These are phyloP conservation scores for Amblyopsis hoosieri DNA, from an alignment of 2,797 vertebrate genomes.

Conservation along the genomic window DNA sequence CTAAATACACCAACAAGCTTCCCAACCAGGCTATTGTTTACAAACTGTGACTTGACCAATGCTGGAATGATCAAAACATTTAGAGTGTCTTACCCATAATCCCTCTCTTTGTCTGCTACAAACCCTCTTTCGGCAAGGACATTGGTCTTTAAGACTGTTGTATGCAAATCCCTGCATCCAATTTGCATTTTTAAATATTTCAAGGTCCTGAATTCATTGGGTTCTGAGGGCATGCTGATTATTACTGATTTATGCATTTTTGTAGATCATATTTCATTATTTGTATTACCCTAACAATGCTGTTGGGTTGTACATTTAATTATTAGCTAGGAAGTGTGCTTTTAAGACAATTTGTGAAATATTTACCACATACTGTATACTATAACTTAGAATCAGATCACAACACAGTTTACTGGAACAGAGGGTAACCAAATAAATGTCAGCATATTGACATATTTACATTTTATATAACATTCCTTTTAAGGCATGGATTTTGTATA, in stretches of 20 bases:
- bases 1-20: constrained; percentile 83
- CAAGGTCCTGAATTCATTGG: constrained; percentile 89
- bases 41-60: constrained; percentile 87
- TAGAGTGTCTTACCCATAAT: constrained; percentile 83
- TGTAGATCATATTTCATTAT: constrained; percentile 92
- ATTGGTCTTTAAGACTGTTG: constrained; percentile 90
- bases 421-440: too few species aligned
- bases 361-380: neutral
- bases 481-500: too few species aligned
- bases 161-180: constrained; percentile 90
- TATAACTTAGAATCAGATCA: neutral
- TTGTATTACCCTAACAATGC: constrained; percentile 90
- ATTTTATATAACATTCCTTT: too few species aligned
- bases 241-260: constrained; percentile 92
- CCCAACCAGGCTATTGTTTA: constrained; percentile 79
- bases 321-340: constrained; percentile 3
- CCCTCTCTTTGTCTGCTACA: constrained; percentile 83
- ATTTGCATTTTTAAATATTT: constrained; percentile 98
- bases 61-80: constrained; percentile 82
- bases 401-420: too few species aligned
- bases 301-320: constrained; percentile 76
- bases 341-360: neutral
- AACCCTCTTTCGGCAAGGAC: constrained; percentile 89
- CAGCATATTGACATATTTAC: too few species aligned
- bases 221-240: constrained; percentile 87